phyloP scores from a whole-genome alignment of 1,140 invertebrate species.

The Micrasema minimum region DNA sequence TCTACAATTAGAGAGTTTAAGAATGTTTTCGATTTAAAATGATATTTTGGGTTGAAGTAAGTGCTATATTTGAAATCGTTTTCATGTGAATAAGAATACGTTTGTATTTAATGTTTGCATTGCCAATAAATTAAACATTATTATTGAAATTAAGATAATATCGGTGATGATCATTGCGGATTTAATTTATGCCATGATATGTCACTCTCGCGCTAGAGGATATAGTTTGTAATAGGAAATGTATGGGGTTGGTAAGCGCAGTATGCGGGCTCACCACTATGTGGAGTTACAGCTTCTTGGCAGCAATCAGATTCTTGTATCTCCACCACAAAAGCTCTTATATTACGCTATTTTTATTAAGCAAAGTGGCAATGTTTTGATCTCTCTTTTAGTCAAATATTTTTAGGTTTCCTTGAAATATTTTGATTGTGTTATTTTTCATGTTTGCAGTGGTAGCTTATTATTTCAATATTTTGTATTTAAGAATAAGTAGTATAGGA shows the following conservation, averaged over 20 bases:
- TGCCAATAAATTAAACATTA: conserved; percentile 48
- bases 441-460: conserved; percentile 59
- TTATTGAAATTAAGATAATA: conserved; percentile 42
- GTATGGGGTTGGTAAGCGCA: conserved; percentile 35
- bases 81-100: conserved; percentile 42
- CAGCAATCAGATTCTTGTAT: conserved; percentile 46
- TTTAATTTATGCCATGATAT: conserved; percentile 49
- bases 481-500: conserved; percentile 63
- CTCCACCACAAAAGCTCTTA: conserved; percentile 49
- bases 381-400: conserved; percentile 78
- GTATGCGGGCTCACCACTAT: conserved; percentile 39
- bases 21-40: conserved; percentile 42
- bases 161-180: conserved; percentile 36
- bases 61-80: conserved; percentile 45
- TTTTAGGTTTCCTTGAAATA: conserved; percentile 62
- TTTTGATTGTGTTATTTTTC: conserved; percentile 57
- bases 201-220: conserved; percentile 46
- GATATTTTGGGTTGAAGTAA: conserved; percentile 32
- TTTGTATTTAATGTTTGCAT: conserved; percentile 48
- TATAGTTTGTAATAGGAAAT: conserved; percentile 47
- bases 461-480: conserved; percentile 55
- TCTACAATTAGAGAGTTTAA: conserved; percentile 38
- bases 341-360: conserved; percentile 51
- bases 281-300: conserved; percentile 43
- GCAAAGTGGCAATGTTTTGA: conserved; percentile 77